Evolutionary conservation across 2,113 vertebrate species (phyloP).

Genomic region (Macrotus californicus): DNA sequence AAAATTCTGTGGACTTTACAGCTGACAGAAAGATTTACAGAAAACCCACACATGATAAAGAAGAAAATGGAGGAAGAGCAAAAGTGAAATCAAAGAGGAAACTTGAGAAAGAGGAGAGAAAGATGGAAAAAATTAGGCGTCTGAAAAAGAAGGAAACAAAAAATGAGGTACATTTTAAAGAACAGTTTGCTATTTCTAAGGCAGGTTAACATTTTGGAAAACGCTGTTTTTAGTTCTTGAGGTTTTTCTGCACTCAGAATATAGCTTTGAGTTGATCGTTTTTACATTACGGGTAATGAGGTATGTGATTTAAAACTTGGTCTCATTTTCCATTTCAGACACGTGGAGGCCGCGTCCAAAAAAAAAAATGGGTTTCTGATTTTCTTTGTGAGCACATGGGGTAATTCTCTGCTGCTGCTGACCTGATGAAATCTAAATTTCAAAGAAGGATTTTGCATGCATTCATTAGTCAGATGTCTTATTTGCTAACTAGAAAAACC

Average conservation of each 20-base stretch:
- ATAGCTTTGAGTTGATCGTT: neutral
- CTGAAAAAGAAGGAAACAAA: constrained; percentile 79
- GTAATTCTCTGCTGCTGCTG: constrained; percentile 6
- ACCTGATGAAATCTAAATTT: constrained; percentile 37
- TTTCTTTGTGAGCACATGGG: neutral
- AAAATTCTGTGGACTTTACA: constrained; percentile 14
- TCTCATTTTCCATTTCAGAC: constrained; percentile 19
- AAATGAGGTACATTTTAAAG: constrained; percentile 70
- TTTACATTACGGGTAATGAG: neutral
- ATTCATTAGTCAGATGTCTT: neutral
- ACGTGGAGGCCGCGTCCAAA: neutral
- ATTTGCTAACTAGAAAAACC: constrained; percentile 28
- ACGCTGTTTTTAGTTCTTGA: constrained; percentile 9
- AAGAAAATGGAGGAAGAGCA: constrained; percentile 62
- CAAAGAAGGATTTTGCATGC: neutral
- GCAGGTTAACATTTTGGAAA: constrained; percentile 43
- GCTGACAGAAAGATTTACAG: constrained; percentile 54
- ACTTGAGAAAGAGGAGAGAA: constrained; percentile 74
- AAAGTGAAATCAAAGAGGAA: constrained; percentile 76
- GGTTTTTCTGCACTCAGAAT: constrained; percentile 8
- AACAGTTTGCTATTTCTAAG: neutral
- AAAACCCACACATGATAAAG: neutral
- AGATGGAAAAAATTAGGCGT: constrained; percentile 65
- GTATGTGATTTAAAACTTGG: constrained; percentile 9
- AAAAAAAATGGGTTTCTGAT: constrained; percentile 35